Base-by-base conservation (phyloP, 2,888 invertebrate species). In the Sisyra terminalis region DNA sequence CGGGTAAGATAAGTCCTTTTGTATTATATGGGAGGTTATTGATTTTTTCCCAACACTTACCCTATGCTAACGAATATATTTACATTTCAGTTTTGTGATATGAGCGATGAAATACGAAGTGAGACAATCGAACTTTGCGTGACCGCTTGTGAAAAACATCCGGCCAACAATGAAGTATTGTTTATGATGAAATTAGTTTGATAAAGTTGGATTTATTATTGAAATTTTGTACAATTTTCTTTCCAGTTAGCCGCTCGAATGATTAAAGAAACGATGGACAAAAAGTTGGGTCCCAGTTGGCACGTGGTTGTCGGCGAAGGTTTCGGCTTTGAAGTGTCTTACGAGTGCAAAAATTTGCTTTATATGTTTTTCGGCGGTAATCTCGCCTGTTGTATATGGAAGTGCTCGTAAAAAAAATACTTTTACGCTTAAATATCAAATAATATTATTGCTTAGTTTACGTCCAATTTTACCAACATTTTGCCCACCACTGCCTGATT, bases 261-360 rank as follows among this genome's bases (percentile, higher is more conserved):
- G 73, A 88, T 96, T 43, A 96, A 96, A 64, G 93, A 96, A 54
- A 74, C 78, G 37, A 79, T 96, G 82, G 96, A 96, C 64, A 92
- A 90, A 64, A 90, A 89, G 60, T 93, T 89, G 61, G 94, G 94
- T 3, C 80, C 88, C 1, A 82, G 89, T 45, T 94, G 93, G 77
- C 89, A 92, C 63, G 88, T 84, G n/a, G 83, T 94, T 1, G 84
- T 96, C 3, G 96, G 96, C 5, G 94, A 96, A 69, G 89, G 87
- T 45, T 94, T 80, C 64, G 93, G 92, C 37, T 90, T 90, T 63
- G 89, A 90, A 61, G 75, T 93, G 46, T 87, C 89, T 2, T 88
- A 90, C 59, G 90, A 94, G 66, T 80, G 84, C 46, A 85, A 84
- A 57, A 82, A 82, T 51, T 72, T 90, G 47, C 69, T 90, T 47